Evolutionary conservation across 1,140 invertebrate genomes (phyloP).

Genomic region (Bombus impatiens): DNA sequence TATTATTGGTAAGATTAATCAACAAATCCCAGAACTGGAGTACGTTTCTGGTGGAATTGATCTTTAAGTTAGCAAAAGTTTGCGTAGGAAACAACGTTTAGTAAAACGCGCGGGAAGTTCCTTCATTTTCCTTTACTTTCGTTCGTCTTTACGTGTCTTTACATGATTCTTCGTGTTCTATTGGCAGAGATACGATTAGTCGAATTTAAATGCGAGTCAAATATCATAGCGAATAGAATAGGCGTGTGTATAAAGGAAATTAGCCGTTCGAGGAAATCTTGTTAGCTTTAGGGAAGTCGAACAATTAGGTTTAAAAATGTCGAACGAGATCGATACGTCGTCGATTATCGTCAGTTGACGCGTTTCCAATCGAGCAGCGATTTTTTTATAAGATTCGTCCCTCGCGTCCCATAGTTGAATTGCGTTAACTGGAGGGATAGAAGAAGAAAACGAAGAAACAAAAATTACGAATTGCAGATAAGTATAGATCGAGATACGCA

Average conservation of each 20-base stretch:
- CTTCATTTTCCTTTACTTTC: not conserved
- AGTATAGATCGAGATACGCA: slow-evolving; percentile 30
- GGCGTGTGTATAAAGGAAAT: not conserved
- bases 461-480: slow-evolving; percentile 39
- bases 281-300: slow-evolving; percentile 27
- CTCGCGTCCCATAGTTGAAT: slow-evolving; percentile 54
- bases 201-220: not conserved
- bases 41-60: not conserved
- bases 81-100: not conserved
- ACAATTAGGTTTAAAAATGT: slow-evolving; percentile 34
- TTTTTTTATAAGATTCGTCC: slow-evolving; percentile 9
- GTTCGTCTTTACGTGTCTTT: not conserved
- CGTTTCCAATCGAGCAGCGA: too few relatives aligned
- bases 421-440: slow-evolving; percentile 27
- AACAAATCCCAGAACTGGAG: not conserved
- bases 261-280: not conserved
- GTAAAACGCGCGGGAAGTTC: not conserved
- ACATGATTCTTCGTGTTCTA: not conserved
- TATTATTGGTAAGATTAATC: slow-evolving; percentile 28
- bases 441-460: slow-evolving; percentile 16
- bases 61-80: slow-evolving; percentile 9
- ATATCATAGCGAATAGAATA: not conserved
- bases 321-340: not conserved
- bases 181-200: not conserved
- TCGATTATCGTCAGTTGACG: not conserved